Percentiles rank a stretch among this genome's conserved stretches.
Evolutionary conservation across 1,140 invertebrate species (phyloP).

Genomic region (Drosophila pallidifrons): DNA sequence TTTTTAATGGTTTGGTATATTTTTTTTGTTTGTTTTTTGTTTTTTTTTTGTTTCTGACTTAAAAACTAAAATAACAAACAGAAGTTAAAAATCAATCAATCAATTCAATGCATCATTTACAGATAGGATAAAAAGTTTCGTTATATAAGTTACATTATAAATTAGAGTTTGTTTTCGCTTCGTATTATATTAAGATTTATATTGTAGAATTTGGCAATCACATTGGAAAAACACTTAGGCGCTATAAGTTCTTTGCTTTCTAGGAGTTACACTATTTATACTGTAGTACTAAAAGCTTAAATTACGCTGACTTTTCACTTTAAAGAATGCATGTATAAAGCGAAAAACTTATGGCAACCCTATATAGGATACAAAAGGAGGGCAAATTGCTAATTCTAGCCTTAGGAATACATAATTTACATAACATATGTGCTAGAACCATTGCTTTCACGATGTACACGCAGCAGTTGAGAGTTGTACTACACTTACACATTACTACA

Average conservation of each 20-base stretch:
- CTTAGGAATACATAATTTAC: slow-evolving; percentile 7
- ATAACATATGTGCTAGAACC: slow-evolving; percentile 40
- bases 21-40: slow-evolving; percentile 39
- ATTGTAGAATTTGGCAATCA: slow-evolving; percentile 83
- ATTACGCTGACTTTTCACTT: slow-evolving; percentile 39
- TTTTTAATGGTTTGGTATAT: slow-evolving; percentile 74
- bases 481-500: slow-evolving; percentile 27
- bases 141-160: slow-evolving; percentile 55
- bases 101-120: slow-evolving; percentile 29
- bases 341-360: slow-evolving; percentile 52
- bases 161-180: slow-evolving; percentile 45
- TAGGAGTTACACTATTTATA: slow-evolving; percentile 34
- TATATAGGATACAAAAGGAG: slow-evolving; percentile 27
- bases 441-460: slow-evolving; percentile 81
- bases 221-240: slow-evolving; percentile 81
- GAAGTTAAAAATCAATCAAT: slow-evolving; percentile 66
- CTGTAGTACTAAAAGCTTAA: slow-evolving; percentile 20
- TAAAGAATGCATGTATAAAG: slow-evolving; percentile 21
- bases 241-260: slow-evolving; percentile 79
- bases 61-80: slow-evolving; percentile 83
- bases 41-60: slow-evolving; percentile 44
- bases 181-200: slow-evolving; percentile 34
- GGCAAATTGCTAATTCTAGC: slow-evolving; percentile 11
- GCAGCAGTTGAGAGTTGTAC: slow-evolving; percentile 58
- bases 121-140: slow-evolving; percentile 32